A percentile compares a stretch with the other conserved stretches of the same genome.
These are phyloP conservation scores for Clarias batrachus DNA, from an alignment of 2,113 vertebrate species.

Conservation along the genomic window DNA sequence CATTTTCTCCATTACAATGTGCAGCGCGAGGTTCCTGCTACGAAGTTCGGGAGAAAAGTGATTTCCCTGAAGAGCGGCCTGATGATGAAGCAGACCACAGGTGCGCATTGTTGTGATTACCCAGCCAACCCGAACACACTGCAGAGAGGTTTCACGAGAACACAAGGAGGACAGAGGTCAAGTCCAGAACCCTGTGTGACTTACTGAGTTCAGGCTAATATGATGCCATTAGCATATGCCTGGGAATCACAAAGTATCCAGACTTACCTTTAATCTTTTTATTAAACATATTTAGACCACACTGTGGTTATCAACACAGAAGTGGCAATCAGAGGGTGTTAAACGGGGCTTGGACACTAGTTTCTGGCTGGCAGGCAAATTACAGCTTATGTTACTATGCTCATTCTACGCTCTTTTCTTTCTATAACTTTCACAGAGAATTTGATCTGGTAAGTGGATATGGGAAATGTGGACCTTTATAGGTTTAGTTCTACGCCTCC, in stretches of 20 bases:
- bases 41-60: conserved; percentile 26
- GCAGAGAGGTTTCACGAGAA: conserved; percentile 8
- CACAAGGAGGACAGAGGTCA: neutral
- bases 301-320: neutral
- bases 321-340: neutral
- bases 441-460: neutral
- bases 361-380: neutral
- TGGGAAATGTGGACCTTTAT: neutral
- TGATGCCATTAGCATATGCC: neutral
- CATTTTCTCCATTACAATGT: conserved; percentile 8
- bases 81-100: conserved; percentile 11
- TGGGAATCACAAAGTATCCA: neutral
- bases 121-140: neutral
- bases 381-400: neutral
- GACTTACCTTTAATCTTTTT: neutral
- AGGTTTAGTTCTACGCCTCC: neutral
- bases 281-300: neutral
- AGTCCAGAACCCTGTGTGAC: conserved; percentile 2
- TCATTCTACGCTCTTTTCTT: neutral
- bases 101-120: conserved; percentile 32
- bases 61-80: conserved; percentile 16
- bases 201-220: conserved; percentile 33
- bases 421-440: neutral
- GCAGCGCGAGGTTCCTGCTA: neutral
- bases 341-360: neutral